Conservation (phyloP, 2,888 invertebrate genomes). For the Nomada flava region DNA sequence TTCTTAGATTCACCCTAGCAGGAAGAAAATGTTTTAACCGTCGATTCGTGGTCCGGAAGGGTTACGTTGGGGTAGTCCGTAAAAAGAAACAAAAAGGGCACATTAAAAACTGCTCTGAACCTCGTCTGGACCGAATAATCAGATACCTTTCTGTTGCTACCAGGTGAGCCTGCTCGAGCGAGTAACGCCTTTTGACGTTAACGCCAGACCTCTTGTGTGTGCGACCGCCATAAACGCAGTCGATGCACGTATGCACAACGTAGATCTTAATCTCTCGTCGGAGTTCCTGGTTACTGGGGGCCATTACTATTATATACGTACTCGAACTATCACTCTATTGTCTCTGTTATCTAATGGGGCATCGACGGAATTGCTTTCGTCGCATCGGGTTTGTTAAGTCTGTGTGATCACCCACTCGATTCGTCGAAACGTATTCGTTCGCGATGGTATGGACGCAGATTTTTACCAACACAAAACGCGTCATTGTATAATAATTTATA, state of each 20-base stretch:
- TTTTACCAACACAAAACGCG: background rate
- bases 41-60: background rate
- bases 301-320: slow-evolving; percentile 79
- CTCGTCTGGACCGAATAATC: slow-evolving; percentile 67
- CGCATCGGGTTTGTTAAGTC: slow-evolving; percentile 54
- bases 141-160: slow-evolving; percentile 64
- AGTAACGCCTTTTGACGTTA: slow-evolving; percentile 82
- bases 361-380: slow-evolving; percentile 55
- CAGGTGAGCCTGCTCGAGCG: slow-evolving; percentile 79
- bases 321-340: slow-evolving; percentile 74
- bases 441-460: background rate
- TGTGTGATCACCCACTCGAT: slow-evolving; percentile 22
- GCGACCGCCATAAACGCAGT: slow-evolving; percentile 72
- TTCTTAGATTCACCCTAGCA: background rate
- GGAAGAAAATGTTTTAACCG: slow-evolving; percentile 22
- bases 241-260: slow-evolving; percentile 72
- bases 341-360: slow-evolving; percentile 73
- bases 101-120: slow-evolving; percentile 76
- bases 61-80: slow-evolving; percentile 24
- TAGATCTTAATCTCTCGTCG: slow-evolving; percentile 81
- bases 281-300: slow-evolving; percentile 76
- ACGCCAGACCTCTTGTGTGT: slow-evolving; percentile 76
- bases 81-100: slow-evolving; percentile 62
- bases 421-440: background rate
- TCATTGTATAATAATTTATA: too few species aligned